These are phyloP conservation scores for Nycticorax nycticorax DNA, from an alignment of 2,113 vertebrate genomes.

Conservation along the genomic window DNA sequence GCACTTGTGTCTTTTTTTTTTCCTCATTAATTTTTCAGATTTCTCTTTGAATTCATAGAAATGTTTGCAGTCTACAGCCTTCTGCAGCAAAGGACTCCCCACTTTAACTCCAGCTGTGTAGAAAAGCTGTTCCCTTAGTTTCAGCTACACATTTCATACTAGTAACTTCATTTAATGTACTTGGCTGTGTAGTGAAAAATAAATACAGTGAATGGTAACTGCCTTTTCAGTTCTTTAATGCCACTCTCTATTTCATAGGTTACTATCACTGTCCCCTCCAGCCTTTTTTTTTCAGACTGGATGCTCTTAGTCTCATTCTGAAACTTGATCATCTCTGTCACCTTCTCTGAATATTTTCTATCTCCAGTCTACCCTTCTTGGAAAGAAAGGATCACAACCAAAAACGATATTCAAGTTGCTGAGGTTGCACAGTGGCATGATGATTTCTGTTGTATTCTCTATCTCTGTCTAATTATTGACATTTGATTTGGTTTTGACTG, in stretches of 20 bases:
- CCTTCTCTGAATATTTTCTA: neutral
- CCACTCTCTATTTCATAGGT: neutral
- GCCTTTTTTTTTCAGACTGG: neutral
- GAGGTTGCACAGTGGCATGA: neutral
- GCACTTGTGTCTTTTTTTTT: too few species aligned
- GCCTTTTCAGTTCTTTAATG: neutral
- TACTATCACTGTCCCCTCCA: neutral
- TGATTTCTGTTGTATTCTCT: neutral
- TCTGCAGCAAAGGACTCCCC: neutral
- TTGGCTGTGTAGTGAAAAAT: fast-evolving
- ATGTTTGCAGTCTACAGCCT: neutral
- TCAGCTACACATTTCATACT: neutral
- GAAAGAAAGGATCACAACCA: neutral
- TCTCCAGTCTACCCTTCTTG: neutral
- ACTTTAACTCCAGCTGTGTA: neutral
- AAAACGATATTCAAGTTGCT: neutral
- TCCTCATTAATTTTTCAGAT: neutral
- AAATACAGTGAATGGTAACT: neutral
- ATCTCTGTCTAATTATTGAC: neutral
- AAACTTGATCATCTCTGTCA: neutral
- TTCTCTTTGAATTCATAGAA: neutral
- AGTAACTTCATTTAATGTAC: neutral
- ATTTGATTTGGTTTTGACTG: neutral
- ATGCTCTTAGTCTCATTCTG: fast-evolving
- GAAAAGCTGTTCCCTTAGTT: neutral